These are phyloP conservation scores for Gallinago stenura DNA, from an alignment of 2,797 vertebrate species.

Conservation along the genomic window DNA sequence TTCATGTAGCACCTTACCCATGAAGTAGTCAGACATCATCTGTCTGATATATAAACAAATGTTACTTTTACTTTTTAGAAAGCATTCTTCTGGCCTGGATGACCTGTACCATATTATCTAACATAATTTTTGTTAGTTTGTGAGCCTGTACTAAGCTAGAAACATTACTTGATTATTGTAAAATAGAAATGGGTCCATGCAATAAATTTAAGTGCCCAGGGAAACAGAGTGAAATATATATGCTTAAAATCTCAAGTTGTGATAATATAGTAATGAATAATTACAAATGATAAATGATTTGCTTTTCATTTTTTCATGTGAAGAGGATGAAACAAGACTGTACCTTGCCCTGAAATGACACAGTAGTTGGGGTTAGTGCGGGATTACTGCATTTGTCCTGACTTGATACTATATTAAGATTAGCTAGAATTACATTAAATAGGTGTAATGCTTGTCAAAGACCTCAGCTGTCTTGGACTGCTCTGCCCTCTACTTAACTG, in stretches of 20 bases:
- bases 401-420: neutral
- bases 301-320: neutral
- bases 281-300: neutral
- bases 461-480: neutral
- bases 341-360: neutral
- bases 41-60: neutral
- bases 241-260: neutral
- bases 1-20: neutral
- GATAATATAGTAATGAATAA: neutral
- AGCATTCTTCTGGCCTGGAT: neutral
- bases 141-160: neutral
- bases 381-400: neutral
- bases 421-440: slow-evolving; percentile 9
- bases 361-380: neutral
- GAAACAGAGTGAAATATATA: neutral
- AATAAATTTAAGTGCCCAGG: neutral
- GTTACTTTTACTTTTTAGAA: neutral
- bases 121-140: neutral
- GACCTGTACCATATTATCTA: neutral
- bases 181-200: neutral
- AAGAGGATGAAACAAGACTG: neutral
- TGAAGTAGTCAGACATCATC: neutral
- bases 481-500: neutral
- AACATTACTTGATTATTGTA: neutral
- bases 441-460: neutral